Evolutionary conservation across 2,797 vertebrate genomes (phyloP), one percentile per base, ranked within the genome.

Genomic region (Sciurus carolinensis): DNA sequence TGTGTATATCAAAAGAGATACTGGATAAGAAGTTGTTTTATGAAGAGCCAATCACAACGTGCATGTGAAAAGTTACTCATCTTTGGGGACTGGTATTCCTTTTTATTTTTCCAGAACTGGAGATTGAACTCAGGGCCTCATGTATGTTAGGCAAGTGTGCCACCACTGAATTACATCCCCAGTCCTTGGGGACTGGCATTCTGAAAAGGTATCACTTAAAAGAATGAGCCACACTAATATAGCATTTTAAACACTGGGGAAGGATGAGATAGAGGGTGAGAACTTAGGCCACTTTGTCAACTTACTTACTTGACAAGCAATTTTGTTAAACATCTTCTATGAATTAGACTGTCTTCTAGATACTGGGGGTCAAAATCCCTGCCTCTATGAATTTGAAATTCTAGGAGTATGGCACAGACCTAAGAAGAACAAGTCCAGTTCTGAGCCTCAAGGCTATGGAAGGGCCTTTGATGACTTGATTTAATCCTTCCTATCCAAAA

Each of bases 181-280:
- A n/a, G 64, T 50, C 22, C 83, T 30, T 69, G 11, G 69, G 28
- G 30, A 71, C 62, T 95, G 67, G 79, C 59, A 82, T 89, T 91
- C 75, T 94, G 84, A 93, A 95, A 97, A 52, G 44, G 20, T 20
- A 54, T 81, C 44, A 88, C 44, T 95, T 88, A 42, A 95, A 95
- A 33, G 47, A 86, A 97, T 24, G 1, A 87, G 44, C 30, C 64
- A 87, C 17, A 75, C 13, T 80, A 87, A 80, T n/a, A 69, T 9
- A 79, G 28, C 57, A 84, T 84, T 93, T 94, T 91, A 91, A 93
- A 96, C 22, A 93, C 47, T 47, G 39, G 28, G 22, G 50, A n/a
- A 91, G 2, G 24, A 89, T 85, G n/a, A 36, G n/a, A 42, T 36
- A 77, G 12, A 95, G 4, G 4, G 11, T 75, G 15, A 62, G 18